Evolutionary conservation across 2,797 vertebrate species (phyloP).

Genomic region (Acipenser ruthenus): DNA sequence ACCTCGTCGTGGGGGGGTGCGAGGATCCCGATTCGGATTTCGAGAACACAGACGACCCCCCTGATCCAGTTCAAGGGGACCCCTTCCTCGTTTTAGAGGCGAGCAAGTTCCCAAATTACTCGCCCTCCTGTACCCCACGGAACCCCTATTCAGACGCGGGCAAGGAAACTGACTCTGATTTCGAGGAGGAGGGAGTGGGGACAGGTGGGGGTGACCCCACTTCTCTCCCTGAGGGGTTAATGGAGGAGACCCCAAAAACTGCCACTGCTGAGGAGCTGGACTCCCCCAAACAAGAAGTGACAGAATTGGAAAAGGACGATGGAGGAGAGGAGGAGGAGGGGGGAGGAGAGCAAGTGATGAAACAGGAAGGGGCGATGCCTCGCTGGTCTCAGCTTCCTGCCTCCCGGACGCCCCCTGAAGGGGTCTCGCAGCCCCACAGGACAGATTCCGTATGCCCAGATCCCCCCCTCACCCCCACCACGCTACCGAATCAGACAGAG

Average conservation of each 20-base stretch:
- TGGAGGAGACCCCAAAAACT: conserved; percentile 31
- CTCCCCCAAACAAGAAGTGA: conserved; percentile 31
- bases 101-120: too few species aligned
- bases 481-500: conserved; percentile 24
- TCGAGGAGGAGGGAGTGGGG: too few species aligned
- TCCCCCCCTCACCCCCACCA: conserved; percentile 30
- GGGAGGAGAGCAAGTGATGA: conserved; percentile 4
- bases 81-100: too few species aligned
- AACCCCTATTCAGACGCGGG: too few species aligned
- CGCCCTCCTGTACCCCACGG: too few species aligned
- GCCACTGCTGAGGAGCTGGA: conserved; percentile 52
- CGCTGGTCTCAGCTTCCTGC: conserved; percentile 25
- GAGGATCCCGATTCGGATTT: too few species aligned
- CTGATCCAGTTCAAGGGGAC: too few species aligned
- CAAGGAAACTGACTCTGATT: too few species aligned
- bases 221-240: conserved; percentile 28
- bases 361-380: conserved; percentile 16
- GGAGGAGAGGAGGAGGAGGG: conserved; percentile 34
- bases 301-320: conserved; percentile 24
- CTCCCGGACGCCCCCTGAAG: conserved; percentile 30
- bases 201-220: too few species aligned
- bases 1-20: too few species aligned
- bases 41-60: too few species aligned
- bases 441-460: conserved; percentile 31
- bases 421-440: conserved; percentile 7